Conservation (phyloP, 2,113 vertebrate species). For the Nothocercus nigrocapillus region DNA sequence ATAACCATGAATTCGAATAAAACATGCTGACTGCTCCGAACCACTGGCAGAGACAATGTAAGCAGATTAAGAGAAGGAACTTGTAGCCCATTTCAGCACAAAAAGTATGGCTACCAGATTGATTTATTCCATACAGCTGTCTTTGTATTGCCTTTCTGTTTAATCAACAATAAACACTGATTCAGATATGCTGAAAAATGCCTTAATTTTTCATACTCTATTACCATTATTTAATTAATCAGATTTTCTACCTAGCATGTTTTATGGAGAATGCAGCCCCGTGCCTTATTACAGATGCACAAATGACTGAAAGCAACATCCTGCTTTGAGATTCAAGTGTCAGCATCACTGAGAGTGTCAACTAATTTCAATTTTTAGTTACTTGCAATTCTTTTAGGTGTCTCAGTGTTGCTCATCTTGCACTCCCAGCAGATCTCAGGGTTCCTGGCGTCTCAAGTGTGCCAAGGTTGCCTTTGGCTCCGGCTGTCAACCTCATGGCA, state of each 20-base stretch:
- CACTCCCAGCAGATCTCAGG: not conserved
- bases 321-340: slow-evolving; percentile 35
- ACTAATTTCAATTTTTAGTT: slow-evolving; percentile 48
- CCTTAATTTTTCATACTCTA: not conserved
- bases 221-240: slow-evolving; percentile 1
- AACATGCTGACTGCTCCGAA: not conserved
- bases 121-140: not conserved
- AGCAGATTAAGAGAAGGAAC: not conserved
- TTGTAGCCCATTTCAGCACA: not conserved
- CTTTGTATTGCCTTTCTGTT: not conserved
- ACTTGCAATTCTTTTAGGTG: not conserved
- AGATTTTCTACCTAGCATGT: slow-evolving; percentile 14
- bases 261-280: not conserved
- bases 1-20: not conserved
- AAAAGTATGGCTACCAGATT: not conserved
- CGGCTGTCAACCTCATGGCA: too few relatives aligned
- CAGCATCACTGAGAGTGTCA: slow-evolving; percentile 44
- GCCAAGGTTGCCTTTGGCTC: not conserved
- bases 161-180: not conserved
- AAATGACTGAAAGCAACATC: slow-evolving; percentile 49
- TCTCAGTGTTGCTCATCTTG: not conserved
- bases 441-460: not conserved
- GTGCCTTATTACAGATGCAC: not conserved
- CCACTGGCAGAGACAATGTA: not conserved
- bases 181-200: slow-evolving; percentile 1